Conservation (phyloP, 2,888 invertebrate species). For the Tiliacea aurago region DNA sequence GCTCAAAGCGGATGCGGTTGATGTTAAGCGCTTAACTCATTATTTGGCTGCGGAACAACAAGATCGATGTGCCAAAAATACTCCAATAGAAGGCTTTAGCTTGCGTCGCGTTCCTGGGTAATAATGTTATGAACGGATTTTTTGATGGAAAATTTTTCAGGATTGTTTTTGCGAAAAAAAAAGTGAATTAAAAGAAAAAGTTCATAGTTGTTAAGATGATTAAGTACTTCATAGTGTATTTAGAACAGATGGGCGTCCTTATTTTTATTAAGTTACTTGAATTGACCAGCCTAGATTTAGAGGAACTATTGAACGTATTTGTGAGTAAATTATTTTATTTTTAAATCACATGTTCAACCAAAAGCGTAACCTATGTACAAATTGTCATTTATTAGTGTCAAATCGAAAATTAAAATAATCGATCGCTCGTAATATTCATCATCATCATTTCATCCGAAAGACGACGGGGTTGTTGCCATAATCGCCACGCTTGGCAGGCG, state of each 20-base stretch:
- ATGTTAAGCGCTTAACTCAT: conserved; percentile 81
- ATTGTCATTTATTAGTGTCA: conserved; percentile 22
- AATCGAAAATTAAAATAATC: conserved; percentile 44
- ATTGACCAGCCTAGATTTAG: conserved; percentile 14
- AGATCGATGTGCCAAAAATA: conserved; percentile 79
- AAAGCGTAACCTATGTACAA: not conserved
- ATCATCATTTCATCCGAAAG: no score
- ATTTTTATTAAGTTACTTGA: conserved; percentile 1
- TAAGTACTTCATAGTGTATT: no score
- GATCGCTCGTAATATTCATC: no score
- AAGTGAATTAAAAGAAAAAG: no score
- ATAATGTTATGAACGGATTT: conserved; percentile 24
- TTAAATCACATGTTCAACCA: not conserved
- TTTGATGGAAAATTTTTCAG: not conserved
- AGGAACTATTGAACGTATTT: no score
- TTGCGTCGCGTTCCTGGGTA: conserved; percentile 33
- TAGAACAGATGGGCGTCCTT: not conserved
- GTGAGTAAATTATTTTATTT: conserved; percentile 4
- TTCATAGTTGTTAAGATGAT: not conserved
- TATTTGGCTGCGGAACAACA: conserved; percentile 73
- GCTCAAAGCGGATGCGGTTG: conserved; percentile 77
- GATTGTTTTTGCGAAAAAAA: conserved; percentile 11
- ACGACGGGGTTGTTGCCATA: no score
- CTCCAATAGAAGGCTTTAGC: conserved; percentile 47
- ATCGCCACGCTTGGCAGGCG: no score